phyloP scores from a whole-genome alignment of 2,888 invertebrate species.

The Strigamia maritima region DNA sequence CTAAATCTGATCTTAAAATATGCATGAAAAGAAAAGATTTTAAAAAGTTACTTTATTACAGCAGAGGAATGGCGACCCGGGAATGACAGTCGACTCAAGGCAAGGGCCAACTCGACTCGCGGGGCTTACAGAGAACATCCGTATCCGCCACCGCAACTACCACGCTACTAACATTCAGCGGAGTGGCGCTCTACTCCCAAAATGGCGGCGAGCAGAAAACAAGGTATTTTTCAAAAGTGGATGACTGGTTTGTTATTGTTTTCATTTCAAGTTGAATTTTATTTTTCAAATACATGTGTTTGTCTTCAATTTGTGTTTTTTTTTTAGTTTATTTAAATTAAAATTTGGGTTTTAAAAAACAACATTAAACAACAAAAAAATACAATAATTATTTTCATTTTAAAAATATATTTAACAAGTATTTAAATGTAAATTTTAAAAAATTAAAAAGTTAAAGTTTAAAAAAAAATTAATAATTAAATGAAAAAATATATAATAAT shows the following conservation, averaged over 20 bases:
- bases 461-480: not conserved
- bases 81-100: not conserved
- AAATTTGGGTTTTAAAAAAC: too few relatives aligned
- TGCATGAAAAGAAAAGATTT: not conserved
- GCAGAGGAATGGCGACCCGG: slow-evolving; percentile 19
- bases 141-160: slow-evolving; percentile 7
- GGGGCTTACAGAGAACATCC: slow-evolving; percentile 1
- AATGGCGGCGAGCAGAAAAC: not conserved
- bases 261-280: not conserved
- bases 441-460: not conserved
- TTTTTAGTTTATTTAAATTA: not conserved
- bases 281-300: too few relatives aligned
- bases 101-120: not conserved
- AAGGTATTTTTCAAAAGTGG: not conserved
- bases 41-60: not conserved
- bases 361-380: not conserved
- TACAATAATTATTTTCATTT: not conserved
- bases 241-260: not conserved
- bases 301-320: not conserved
- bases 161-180: not conserved
- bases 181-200: not conserved
- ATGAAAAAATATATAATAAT: not conserved
- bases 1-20: too few relatives aligned
- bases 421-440: not conserved
- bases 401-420: not conserved